Evolutionary conservation across 2,888 invertebrate genomes (phyloP).

Genomic region (Hyposoter dolosus): DNA sequence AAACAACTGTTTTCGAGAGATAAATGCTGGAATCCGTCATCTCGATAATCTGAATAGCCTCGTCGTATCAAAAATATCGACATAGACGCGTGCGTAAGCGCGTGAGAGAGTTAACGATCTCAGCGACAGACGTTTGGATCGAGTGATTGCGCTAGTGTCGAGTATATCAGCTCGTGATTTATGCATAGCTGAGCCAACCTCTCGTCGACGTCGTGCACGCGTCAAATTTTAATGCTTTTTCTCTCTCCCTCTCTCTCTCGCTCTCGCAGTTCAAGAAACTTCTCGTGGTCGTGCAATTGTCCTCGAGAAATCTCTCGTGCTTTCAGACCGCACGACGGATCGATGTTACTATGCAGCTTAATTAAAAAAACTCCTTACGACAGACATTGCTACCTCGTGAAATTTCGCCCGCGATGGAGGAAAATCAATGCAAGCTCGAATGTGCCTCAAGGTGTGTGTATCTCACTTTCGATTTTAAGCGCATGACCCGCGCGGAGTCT

Average conservation of each 20-base stretch:
- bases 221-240: conserved; percentile 74
- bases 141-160: conserved; percentile 32
- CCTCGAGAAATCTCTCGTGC: neutral
- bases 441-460: neutral
- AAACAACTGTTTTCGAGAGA: no score
- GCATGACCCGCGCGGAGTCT: neutral
- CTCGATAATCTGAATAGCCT: conserved; percentile 11
- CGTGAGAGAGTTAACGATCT: conserved; percentile 59
- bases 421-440: neutral
- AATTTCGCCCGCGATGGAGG: neutral
- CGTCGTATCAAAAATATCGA: neutral
- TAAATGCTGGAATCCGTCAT: neutral
- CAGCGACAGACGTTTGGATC: conserved; percentile 38
- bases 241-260: conserved; percentile 32
- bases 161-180: conserved; percentile 68
- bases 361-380: neutral
- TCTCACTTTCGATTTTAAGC: conserved; percentile 13
- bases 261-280: conserved; percentile 62
- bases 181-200: conserved; percentile 71
- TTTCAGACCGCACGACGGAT: conserved; percentile 15
- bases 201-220: conserved; percentile 71
- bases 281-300: conserved; percentile 14
- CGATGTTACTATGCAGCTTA: neutral
- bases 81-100: neutral
- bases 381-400: neutral